phyloP scores from a whole-genome alignment of 2,113 vertebrate genomes.

The Lophotis ruficrista region DNA sequence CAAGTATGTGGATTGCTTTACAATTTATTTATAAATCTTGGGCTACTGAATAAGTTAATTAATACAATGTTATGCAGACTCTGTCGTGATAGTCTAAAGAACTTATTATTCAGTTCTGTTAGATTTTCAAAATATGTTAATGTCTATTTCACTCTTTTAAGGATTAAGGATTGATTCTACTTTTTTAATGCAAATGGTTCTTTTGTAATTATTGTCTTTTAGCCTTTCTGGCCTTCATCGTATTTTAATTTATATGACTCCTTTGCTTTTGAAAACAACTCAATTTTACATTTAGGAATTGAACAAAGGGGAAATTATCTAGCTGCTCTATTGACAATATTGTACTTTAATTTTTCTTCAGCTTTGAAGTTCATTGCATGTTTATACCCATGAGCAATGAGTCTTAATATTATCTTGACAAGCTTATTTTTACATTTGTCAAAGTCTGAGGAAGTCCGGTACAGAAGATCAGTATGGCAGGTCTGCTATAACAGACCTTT shows the following conservation, averaged over 20 bases:
- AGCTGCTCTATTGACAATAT: not conserved
- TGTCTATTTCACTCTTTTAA: not conserved
- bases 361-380: not conserved
- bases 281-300: not conserved
- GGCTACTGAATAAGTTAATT: not conserved
- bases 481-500: conserved; percentile 12
- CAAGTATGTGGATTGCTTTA: not conserved
- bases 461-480: not conserved
- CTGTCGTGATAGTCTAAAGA: not conserved
- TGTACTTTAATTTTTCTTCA: not conserved
- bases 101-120: not conserved
- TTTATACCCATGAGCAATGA: not conserved
- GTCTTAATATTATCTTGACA: conserved; percentile 43
- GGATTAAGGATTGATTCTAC: not conserved
- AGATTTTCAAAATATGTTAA: not conserved
- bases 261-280: not conserved
- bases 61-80: not conserved
- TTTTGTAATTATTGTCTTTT: not conserved
- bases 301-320: conserved; percentile 14
- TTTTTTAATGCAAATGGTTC: not conserved
- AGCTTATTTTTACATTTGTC: not conserved
- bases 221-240: not conserved
- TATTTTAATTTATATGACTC: not conserved
- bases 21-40: not conserved
- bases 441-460: not conserved